phyloP scores from a whole-genome alignment of 2,797 vertebrate genomes.

The Argyrosomus regius region DNA sequence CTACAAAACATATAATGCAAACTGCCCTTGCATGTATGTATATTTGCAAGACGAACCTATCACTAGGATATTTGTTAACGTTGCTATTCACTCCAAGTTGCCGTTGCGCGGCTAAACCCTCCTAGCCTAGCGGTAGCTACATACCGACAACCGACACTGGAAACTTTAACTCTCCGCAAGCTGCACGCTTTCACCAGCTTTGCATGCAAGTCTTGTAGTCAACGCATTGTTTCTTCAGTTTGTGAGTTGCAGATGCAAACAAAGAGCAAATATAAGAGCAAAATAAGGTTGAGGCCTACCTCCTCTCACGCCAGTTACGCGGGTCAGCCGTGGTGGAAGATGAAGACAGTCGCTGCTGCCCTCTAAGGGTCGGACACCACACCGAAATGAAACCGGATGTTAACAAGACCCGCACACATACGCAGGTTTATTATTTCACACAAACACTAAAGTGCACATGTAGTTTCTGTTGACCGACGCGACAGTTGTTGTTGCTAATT shows the following conservation, averaged over 20 bases:
- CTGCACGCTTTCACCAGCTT: rapidly evolving
- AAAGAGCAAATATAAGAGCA: slow-evolving; percentile 10
- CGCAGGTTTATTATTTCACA: background rate
- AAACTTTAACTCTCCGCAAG: background rate
- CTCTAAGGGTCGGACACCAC: slow-evolving; percentile 30
- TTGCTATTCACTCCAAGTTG: background rate
- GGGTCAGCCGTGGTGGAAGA: slow-evolving; percentile 63
- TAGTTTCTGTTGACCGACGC: rapidly evolving
- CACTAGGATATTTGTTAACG: rapidly evolving
- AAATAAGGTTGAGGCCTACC: slow-evolving; percentile 75
- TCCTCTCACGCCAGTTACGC: slow-evolving; percentile 72
- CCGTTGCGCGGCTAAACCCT: slow-evolving; percentile 43
- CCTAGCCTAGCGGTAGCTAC: slow-evolving; percentile 53
- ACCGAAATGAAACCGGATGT: slow-evolving; percentile 38
- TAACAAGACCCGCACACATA: background rate
- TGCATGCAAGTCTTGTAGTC: rapidly evolving
- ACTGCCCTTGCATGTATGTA: rapidly evolving
- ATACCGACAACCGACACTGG: slow-evolving; percentile 6
- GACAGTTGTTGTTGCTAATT: background rate
- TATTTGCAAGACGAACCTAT: rapidly evolving
- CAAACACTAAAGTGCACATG: rapidly evolving
- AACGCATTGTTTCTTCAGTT: rapidly evolving
- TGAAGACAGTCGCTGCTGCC: slow-evolving; percentile 48
- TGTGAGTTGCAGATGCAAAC: background rate
- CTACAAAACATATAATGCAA: rapidly evolving